Conservation (phyloP, 2,888 invertebrate genomes). For the Eupithecia subfuscata region DNA sequence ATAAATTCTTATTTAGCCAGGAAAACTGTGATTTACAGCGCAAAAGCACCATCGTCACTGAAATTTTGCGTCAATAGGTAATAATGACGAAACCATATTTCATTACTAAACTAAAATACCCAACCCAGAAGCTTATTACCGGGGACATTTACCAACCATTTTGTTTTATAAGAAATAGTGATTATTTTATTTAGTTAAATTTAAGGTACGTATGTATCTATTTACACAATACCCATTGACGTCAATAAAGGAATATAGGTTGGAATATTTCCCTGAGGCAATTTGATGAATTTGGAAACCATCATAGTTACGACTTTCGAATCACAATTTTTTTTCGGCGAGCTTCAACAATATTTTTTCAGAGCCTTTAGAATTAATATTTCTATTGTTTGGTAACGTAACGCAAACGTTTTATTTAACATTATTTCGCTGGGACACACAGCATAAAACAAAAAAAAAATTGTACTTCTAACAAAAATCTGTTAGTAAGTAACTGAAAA, state of each 20-base stretch:
- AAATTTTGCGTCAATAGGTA: background rate
- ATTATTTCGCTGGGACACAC: too few relatives aligned
- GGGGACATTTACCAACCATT: background rate
- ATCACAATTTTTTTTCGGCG: background rate
- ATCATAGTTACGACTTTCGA: background rate
- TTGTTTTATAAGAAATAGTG: background rate
- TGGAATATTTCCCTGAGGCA: background rate
- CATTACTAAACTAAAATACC: slow-evolving; percentile 4
- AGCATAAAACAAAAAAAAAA: too few relatives aligned
- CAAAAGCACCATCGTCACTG: slow-evolving; percentile 9
- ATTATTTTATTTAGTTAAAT: background rate
- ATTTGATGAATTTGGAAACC: background rate
- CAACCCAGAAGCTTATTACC: background rate
- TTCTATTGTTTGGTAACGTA: background rate
- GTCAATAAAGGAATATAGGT: background rate
- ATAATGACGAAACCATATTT: slow-evolving; percentile 19
- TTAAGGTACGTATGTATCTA: background rate
- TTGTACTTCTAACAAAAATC: too few relatives aligned
- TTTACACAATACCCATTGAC: background rate
- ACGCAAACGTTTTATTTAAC: too few relatives aligned
- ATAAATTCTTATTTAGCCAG: background rate
- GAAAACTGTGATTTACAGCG: background rate
- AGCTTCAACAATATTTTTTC: background rate
- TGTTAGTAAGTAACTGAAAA: background rate
- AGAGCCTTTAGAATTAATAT: background rate